Evolutionary conservation across 2,113 vertebrate genomes (phyloP), one percentile per base, ranked within the genome.

Genomic region (Siniperca chuatsi): DNA sequence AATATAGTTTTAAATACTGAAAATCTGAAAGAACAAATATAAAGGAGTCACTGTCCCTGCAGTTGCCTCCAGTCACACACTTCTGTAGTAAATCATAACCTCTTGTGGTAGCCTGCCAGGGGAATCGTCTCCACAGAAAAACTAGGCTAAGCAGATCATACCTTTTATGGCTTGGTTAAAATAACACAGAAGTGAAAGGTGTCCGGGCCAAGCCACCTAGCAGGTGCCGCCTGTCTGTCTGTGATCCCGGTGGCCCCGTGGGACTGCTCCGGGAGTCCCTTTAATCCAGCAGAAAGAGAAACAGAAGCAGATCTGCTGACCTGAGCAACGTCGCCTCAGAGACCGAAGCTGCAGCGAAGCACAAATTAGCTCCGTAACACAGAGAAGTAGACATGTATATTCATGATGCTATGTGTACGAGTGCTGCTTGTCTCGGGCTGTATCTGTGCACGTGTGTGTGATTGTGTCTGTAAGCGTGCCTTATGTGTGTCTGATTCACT

Each of bases 251-350:
- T 23, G 60, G 77, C 71, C 71, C 86, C 23, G 65, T 33, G 84
- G 61, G 84, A 81, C 76, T 42, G 54, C 6, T 35, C 62, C 70
- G 20, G 21, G 72, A 78, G 65, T 64, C 74, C 61, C 86, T 85
- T 88, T 90, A 91, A 90, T 92, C 87, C 83, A 76, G 40, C 72
- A 83, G 69, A 75, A 58, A 83, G 55, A 87, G 78, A 83, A 79
- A 76, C 89, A 82, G 79, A 81, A 62, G 79, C 84, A 82, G 58
- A 87, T 92, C 74, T 92, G 90, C 92, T 93, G 92, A 92, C 91
- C 84, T 82, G 83, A 83, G 85, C 77, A 74, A 23, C 12, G 29
- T 55, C 23, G 61, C 85, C 81, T 87, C 74, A 74, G 81, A 89
- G 82, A 84, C 76, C 78, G 62, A 75, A 84, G 87, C 87, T 87